Evolutionary conservation across 2,888 invertebrate genomes (phyloP).

Genomic region (Gisinianus flammeolus): DNA sequence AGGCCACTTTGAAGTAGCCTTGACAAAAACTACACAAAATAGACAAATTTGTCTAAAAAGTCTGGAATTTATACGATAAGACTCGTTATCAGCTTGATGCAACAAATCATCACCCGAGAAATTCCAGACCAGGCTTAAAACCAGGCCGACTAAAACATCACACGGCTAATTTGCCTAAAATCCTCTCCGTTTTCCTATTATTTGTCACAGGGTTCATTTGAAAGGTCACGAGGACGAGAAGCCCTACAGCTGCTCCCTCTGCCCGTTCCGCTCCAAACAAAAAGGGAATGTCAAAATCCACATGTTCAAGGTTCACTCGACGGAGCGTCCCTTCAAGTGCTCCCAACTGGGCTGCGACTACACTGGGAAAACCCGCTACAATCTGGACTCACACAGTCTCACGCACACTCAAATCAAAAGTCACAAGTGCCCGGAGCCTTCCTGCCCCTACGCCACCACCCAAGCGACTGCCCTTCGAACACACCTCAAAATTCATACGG

Average conservation of each 20-base stretch:
- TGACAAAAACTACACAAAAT: too few species aligned
- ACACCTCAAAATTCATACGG: neutral
- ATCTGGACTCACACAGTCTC: neutral
- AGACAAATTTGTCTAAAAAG: too few species aligned
- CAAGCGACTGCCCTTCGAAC: neutral
- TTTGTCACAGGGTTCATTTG: neutral
- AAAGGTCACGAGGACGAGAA: neutral
- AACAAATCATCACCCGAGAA: too few species aligned
- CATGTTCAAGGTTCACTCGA: neutral
- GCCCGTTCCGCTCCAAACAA: neutral
- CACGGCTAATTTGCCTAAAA: too few species aligned
- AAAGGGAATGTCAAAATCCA: neutral
- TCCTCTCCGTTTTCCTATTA: too few species aligned
- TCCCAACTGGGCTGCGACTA: neutral
- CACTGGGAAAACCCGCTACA: neutral
- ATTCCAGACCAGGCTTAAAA: too few species aligned
- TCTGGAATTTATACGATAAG: too few species aligned
- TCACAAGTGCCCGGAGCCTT: neutral
- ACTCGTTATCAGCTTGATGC: too few species aligned
- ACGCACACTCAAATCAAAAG: neutral
- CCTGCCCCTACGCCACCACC: neutral
- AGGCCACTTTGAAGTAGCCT: too few species aligned
- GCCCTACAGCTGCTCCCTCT: neutral
- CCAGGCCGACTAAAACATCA: too few species aligned
- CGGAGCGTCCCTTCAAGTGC: neutral